Percentiles rank a stretch among this genome's conserved stretches.
These are phyloP conservation scores for Netelia fuscicornis DNA, from an alignment of 2,888 invertebrate genomes.

Conservation along the genomic window DNA sequence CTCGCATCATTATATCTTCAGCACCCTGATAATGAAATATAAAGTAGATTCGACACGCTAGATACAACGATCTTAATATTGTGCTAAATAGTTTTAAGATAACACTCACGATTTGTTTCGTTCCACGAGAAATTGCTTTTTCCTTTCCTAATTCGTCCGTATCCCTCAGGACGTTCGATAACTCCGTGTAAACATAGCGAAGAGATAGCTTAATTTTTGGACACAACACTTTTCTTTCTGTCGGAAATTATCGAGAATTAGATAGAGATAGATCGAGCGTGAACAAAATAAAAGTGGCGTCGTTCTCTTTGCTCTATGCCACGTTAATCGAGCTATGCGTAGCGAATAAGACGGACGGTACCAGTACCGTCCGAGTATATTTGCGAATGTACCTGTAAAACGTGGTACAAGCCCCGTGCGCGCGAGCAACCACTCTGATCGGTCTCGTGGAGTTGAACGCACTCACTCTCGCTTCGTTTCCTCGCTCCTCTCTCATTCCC, in stretches of 20 bases:
- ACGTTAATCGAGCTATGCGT: neutral
- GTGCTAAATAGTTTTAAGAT: neutral
- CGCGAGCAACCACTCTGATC: conserved; percentile 61
- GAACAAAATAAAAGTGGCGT: neutral
- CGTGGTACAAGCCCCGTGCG: conserved; percentile 45
- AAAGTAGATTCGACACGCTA: too few relatives aligned
- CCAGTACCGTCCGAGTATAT: too few relatives aligned
- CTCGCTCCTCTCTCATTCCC: conserved; percentile 57
- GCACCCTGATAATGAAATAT: too few relatives aligned
- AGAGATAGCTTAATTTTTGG: neutral
- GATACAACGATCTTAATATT: neutral
- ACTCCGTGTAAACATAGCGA: conserved; percentile 38
- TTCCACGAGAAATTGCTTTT: neutral
- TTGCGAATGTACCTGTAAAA: conserved; percentile 23
- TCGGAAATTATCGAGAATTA: neutral
- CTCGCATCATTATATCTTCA: too few relatives aligned
- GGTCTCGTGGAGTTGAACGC: conserved; percentile 67
- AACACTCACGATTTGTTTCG: conserved; percentile 25
- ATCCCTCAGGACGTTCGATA: neutral
- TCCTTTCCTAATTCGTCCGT: neutral
- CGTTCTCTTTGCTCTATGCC: neutral
- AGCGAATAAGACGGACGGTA: conserved; percentile 9
- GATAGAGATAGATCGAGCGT: neutral
- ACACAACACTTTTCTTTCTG: conserved; percentile 13
- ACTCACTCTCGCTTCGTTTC: conserved; percentile 68